Evolutionary conservation across 2,113 vertebrate species (phyloP), one percentile per base, ranked within the genome.

Genomic region (human (Homo sapiens)): DNA sequence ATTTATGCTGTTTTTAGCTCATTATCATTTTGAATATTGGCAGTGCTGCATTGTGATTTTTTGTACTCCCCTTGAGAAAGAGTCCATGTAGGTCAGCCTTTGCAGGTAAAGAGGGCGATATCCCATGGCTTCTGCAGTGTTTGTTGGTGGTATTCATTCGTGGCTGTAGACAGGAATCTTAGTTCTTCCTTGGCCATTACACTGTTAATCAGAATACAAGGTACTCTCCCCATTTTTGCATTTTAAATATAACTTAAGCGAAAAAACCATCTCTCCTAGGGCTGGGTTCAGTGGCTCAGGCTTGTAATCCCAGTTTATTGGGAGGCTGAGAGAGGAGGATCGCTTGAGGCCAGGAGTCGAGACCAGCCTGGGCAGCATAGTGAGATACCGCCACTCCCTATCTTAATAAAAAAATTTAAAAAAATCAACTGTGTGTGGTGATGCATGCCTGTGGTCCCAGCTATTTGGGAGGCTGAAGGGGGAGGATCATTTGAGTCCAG

Each of bases 221-320:
- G 38, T n/a, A 38, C 22, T 94, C 32, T 81, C 10, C 48, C 43
- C 8, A 3, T 81, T 70, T 89, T 83, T 82, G 30, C 90, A 22
- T 95, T 86, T 84, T 78, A 93, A 92, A 43, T 86, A 8, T 61
- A 94, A 73, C 50, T 66, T 72, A 22, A 95, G 27, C 48, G 59
- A 80, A 68, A 68, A 66, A 79, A 64, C 27, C 61, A 27, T 30
- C 27, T 64, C 61, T 30, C 5, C 27, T 30, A 64, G 12, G 27
- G 61, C 61, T 64, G 27, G 61, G 12, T 64, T 64, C 61, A 64
- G 61, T 64, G 27, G 61, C 30, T 30, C 27, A 64, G 27, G 61
- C 2, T 64, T 64, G 25, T 64, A 64, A 64, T 30, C 10, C 11
- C 27, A 64, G 61, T 64, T 64, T 64, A 64, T 64, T 30, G 27